Evolutionary conservation across 2,797 vertebrate species (phyloP).

Genomic region (Toxotes lorentzi): DNA sequence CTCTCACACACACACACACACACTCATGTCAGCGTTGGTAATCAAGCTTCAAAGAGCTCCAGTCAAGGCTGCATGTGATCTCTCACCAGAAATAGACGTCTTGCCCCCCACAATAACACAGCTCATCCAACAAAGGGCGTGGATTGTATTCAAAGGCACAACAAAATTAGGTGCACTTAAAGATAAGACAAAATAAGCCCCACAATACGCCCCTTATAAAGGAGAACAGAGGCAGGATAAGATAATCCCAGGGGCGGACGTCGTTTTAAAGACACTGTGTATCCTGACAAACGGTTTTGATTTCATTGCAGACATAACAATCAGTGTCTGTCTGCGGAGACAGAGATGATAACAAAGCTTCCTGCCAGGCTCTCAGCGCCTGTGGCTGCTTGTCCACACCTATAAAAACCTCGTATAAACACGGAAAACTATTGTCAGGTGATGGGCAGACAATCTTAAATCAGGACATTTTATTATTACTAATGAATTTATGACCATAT

Average conservation of each 20-base stretch:
- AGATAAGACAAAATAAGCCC: conserved; percentile 41
- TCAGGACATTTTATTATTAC: conserved; percentile 13
- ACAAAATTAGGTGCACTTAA: conserved; percentile 27
- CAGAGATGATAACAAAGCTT: conserved; percentile 37
- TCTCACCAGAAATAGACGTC: conserved; percentile 17
- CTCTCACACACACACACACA: background rate
- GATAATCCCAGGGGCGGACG: conserved; percentile 50
- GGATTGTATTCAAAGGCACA: conserved; percentile 24
- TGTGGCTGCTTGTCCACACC: conserved; percentile 17
- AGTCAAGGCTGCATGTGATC: conserved; percentile 29
- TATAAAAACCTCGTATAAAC: background rate
- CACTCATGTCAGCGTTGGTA: conserved; percentile 2
- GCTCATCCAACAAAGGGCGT: conserved; percentile 18
- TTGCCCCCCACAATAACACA: background rate
- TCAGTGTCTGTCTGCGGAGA: conserved; percentile 27
- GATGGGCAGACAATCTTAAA: conserved; percentile 20
- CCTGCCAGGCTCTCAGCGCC: conserved; percentile 36
- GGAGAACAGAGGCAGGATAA: conserved; percentile 35
- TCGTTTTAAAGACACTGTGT: conserved; percentile 55
- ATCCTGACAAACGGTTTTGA: conserved; percentile 47
- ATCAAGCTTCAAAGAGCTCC: conserved; percentile 21
- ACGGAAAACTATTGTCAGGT: background rate
- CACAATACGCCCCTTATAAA: background rate
- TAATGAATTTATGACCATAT: background rate
- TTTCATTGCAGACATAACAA: conserved; percentile 49